phyloP scores from a whole-genome alignment of 2,113 vertebrate species.

The Hymenochirus boettgeri region DNA sequence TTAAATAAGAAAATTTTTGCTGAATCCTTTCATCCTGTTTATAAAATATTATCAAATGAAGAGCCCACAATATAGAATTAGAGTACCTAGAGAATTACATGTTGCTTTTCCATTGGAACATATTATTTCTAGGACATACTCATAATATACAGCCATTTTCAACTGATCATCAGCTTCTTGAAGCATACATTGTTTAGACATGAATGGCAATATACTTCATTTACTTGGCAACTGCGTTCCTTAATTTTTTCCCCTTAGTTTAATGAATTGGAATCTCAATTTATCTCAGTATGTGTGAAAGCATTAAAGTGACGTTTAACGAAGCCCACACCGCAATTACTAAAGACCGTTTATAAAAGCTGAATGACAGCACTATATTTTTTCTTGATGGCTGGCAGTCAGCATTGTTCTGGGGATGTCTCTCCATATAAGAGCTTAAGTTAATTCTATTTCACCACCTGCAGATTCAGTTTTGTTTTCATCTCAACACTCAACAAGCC shows the following conservation, averaged over 20 bases:
- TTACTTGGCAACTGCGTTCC: neutral
- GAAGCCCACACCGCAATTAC: neutral
- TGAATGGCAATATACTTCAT: conserved; percentile 3
- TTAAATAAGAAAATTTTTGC: no score
- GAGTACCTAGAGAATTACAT: no score
- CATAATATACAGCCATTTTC: neutral
- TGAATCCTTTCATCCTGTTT: no score
- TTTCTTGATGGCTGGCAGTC: neutral
- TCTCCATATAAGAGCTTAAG: neutral
- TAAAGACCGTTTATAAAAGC: neutral
- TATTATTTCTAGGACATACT: neutral
- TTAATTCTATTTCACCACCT: neutral
- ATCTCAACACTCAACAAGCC: neutral
- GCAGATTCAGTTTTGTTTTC: conserved; percentile 15
- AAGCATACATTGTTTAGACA: conserved; percentile 9
- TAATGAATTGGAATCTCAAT: conserved; percentile 4
- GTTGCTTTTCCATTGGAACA: neutral
- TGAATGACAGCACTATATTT: neutral
- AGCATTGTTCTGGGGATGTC: neutral
- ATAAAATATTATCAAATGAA: no score
- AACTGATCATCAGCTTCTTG: conserved; percentile 12
- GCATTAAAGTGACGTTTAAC: neutral
- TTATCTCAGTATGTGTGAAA: neutral
- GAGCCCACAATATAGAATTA: no score
- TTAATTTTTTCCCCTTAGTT: neutral